These are phyloP conservation scores for Brachionus manjavacas DNA, from an alignment of 1,140 invertebrate species.

Conservation along the genomic window DNA sequence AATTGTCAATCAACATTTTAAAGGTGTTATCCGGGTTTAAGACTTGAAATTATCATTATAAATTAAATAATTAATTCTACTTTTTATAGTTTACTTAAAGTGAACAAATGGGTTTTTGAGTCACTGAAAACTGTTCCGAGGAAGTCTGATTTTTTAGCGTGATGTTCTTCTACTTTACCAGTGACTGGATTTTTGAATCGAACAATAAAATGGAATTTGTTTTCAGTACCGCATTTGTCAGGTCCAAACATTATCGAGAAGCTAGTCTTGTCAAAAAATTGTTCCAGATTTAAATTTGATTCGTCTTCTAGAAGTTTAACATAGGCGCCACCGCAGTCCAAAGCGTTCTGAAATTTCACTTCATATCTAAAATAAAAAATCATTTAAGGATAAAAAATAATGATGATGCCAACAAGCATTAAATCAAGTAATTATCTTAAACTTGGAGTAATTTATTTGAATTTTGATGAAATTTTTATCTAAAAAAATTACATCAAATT, in stretches of 20 bases:
- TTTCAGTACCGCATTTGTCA: conserved; percentile 93
- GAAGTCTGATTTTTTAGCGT: conserved; percentile 77
- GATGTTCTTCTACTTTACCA: conserved; percentile 68
- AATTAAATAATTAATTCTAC: conserved; percentile 46
- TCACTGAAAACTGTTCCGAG: conserved; percentile 86
- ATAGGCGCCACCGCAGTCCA: conserved; percentile 97
- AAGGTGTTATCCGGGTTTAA: conserved; percentile 79
- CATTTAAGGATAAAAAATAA: no score
- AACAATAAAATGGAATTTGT: conserved; percentile 96
- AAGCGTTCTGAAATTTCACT: conserved; percentile 76
- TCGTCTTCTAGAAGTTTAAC: conserved; percentile 75
- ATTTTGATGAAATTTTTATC: neutral
- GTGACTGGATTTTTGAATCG: conserved; percentile 88
- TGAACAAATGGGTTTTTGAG: conserved; percentile 89
- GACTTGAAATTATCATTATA: conserved; percentile 54
- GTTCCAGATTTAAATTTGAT: conserved; percentile 61
- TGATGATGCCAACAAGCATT: no score
- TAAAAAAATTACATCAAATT: no score
- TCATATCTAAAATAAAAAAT: conserved; percentile 53
- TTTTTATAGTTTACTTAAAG: conserved; percentile 59
- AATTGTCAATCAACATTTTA: conserved; percentile 66
- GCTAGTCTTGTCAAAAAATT: conserved; percentile 89
- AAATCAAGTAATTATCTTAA: no score
- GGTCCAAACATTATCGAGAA: conserved; percentile 99
- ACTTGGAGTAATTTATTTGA: no score